phyloP scores from a whole-genome alignment of 2,113 vertebrate genomes.

The Corvus moneduloides region DNA sequence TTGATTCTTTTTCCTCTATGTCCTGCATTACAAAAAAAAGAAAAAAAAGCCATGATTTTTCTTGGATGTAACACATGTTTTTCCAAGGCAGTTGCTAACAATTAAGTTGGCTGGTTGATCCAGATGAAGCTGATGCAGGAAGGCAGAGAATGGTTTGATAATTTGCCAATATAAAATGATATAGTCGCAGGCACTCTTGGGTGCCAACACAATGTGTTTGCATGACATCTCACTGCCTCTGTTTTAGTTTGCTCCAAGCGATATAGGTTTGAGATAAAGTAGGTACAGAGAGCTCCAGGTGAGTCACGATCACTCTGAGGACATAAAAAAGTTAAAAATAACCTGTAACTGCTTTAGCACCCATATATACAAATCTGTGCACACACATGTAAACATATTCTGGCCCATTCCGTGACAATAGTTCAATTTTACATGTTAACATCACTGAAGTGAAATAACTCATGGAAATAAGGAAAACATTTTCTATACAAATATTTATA shows the following conservation, averaged over 20 bases:
- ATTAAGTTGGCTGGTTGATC: not conserved
- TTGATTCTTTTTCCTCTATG: not conserved
- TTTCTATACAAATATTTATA: not conserved
- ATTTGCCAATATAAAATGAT: not conserved
- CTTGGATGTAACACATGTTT: not conserved
- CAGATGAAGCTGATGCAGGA: not conserved
- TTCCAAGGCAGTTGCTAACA: not conserved
- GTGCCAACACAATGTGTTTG: not conserved
- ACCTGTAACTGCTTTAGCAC: not conserved
- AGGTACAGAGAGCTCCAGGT: not conserved
- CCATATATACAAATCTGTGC: not conserved
- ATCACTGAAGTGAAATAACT: not conserved
- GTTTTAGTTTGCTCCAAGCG: not conserved
- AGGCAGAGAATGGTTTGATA: not conserved
- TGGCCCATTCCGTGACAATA: not conserved
- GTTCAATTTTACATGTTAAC: not conserved
- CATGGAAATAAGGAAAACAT: not conserved
- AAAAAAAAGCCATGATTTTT: not conserved
- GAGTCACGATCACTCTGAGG: not conserved
- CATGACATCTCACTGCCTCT: not conserved
- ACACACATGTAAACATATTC: not conserved
- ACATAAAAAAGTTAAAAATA: not conserved
- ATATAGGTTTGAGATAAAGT: not conserved
- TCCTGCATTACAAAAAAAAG: not conserved
- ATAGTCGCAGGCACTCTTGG: not conserved